phyloP scores from a whole-genome alignment of 2,113 vertebrate species.

The Takifugu bimaculatus region DNA sequence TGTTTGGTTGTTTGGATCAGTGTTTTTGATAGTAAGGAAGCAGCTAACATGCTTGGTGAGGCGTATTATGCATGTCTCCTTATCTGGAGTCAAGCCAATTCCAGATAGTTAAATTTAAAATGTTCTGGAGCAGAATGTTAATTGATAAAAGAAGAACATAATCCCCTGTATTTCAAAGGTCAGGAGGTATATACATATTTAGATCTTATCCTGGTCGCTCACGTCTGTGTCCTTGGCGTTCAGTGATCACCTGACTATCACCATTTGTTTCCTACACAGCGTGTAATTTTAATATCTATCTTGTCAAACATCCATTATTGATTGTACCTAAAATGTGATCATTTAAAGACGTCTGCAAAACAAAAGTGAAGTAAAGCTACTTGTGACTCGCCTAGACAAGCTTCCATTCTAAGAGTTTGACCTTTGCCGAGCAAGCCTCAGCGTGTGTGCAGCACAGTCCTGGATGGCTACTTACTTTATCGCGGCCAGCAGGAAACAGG shows the following conservation, averaged over 20 bases:
- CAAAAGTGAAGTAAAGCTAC: constrained; percentile 27
- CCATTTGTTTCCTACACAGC: too few relatives aligned
- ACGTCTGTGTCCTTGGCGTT: too few relatives aligned
- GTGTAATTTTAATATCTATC: too few relatives aligned
- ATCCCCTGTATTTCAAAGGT: constrained; percentile 1
- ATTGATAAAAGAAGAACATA: constrained; percentile 10
- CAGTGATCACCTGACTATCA: too few relatives aligned
- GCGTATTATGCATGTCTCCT: constrained; percentile 53
- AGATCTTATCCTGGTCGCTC: background rate
- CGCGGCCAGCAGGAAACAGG: constrained; percentile 67
- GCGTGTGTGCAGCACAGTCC: constrained; percentile 37
- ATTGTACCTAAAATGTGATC: too few relatives aligned
- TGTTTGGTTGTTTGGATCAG: too few relatives aligned
- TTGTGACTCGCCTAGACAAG: constrained; percentile 49
- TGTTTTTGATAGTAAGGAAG: too few relatives aligned
- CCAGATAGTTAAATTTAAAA: constrained; percentile 48
- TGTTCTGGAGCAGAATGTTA: constrained; percentile 39
- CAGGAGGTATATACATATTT: constrained; percentile 11
- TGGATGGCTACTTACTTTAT: constrained; percentile 58
- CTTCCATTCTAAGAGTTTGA: constrained; percentile 41
- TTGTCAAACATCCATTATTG: too few relatives aligned
- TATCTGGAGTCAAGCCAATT: constrained; percentile 57
- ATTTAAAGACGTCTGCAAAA: background rate
- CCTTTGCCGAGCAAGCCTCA: constrained; percentile 45
- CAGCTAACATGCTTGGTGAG: too few relatives aligned